A percentile compares a stretch with the other conserved stretches of the same genome.
Conservation (phyloP, 2,797 vertebrate species). For the Cyprinella venusta region DNA sequence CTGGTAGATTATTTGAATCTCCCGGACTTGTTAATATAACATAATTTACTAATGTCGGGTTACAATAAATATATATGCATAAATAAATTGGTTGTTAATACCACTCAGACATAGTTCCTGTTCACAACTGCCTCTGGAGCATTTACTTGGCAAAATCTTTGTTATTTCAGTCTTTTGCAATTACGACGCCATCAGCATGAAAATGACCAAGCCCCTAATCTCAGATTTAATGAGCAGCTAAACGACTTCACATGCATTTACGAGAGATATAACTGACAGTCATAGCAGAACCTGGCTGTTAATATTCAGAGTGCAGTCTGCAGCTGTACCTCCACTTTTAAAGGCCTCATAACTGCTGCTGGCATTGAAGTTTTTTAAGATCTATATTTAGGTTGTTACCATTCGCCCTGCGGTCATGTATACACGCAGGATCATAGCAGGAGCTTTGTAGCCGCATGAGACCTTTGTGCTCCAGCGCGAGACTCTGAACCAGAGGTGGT, state of each 20-base stretch:
- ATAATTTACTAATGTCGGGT: neutral
- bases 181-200: slow-evolving; percentile 17
- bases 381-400: slow-evolving; percentile 43
- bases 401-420: slow-evolving; percentile 30
- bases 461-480: slow-evolving; percentile 33
- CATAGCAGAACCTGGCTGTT: slow-evolving; percentile 18
- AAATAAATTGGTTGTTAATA: slow-evolving; percentile 6
- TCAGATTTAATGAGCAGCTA: slow-evolving; percentile 21
- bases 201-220: slow-evolving; percentile 22
- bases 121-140: neutral
- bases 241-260: slow-evolving; percentile 39
- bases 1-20: too few relatives aligned
- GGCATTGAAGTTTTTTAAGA: slow-evolving; percentile 47
- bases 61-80: neutral
- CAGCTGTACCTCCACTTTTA: slow-evolving; percentile 38
- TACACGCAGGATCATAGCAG: slow-evolving; percentile 51
- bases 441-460: slow-evolving; percentile 49
- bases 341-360: slow-evolving; percentile 53
- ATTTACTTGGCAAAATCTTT: slow-evolving; percentile 15
- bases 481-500: slow-evolving; percentile 30
- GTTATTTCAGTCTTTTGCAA: slow-evolving; percentile 40
- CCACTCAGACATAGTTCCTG: neutral
- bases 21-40: neutral
- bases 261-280: slow-evolving; percentile 31
- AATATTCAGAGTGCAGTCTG: slow-evolving; percentile 40